Conservation (phyloP, 2,888 invertebrate genomes). For the Hirtodrosophila histrioides region DNA sequence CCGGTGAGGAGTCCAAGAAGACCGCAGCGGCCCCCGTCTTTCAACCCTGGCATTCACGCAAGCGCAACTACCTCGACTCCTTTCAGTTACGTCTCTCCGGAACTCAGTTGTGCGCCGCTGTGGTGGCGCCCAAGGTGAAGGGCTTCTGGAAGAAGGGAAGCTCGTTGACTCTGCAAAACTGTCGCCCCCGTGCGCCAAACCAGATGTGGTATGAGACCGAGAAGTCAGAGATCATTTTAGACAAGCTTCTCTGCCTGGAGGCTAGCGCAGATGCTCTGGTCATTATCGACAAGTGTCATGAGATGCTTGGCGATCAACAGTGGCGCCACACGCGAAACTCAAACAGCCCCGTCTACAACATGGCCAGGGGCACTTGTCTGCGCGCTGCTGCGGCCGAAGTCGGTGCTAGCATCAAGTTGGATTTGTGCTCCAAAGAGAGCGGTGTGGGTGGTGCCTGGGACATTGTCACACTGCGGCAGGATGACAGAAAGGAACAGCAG, state of each 20-base stretch:
- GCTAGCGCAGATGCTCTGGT: constrained; percentile 87
- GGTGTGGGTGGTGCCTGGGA: constrained; percentile 77
- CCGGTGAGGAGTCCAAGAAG: constrained; percentile 83
- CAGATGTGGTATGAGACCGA: constrained; percentile 92
- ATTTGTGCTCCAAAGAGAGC: constrained; percentile 86
- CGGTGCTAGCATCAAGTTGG: constrained; percentile 86
- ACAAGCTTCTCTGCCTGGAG: constrained; percentile 93
- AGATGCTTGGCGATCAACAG: constrained; percentile 95
- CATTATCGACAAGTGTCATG: constrained; percentile 95
- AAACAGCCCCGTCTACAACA: constrained; percentile 92
- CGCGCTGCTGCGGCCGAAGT: constrained; percentile 85
- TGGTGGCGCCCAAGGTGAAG: constrained; percentile 84
- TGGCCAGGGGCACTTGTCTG: constrained; percentile 93
- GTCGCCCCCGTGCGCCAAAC: constrained; percentile 87
- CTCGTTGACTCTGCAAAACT: constrained; percentile 88
- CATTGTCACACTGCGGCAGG: constrained; percentile 42
- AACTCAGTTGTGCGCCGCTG: constrained; percentile 91
- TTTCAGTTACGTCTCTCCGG: constrained; percentile 90
- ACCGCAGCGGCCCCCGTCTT: constrained; percentile 86
- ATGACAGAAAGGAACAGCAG: constrained; percentile 12
- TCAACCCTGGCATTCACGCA: constrained; percentile 93
- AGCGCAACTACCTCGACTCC: constrained; percentile 89
- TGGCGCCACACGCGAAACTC: constrained; percentile 92
- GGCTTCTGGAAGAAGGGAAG: constrained; percentile 89
- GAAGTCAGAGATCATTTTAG: constrained; percentile 92